phyloP scores from a whole-genome alignment of 2,113 vertebrate genomes.

The Xenus cinereus region DNA sequence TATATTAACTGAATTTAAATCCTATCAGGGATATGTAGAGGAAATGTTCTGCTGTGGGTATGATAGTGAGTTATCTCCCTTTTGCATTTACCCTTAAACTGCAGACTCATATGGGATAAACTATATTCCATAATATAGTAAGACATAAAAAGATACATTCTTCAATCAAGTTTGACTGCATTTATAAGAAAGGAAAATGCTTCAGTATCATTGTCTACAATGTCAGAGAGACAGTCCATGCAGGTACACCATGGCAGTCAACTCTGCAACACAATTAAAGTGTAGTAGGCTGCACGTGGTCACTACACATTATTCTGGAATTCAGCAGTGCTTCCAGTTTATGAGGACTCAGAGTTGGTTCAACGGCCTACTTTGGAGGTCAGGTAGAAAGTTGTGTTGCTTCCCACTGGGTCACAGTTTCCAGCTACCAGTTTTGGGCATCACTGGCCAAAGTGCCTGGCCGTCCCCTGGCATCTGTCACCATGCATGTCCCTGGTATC shows the following conservation, averaged over 20 bases:
- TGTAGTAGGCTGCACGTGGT: not conserved
- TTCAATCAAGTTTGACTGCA: not conserved
- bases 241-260: not conserved
- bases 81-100: not conserved
- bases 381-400: not conserved
- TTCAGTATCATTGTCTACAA: not conserved
- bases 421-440: not conserved
- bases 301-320: not conserved
- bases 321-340: not conserved
- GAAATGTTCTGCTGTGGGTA: conserved; percentile 15
- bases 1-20: conserved; percentile 54
- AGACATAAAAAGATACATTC: not conserved
- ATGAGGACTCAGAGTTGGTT: not conserved
- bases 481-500: not conserved
- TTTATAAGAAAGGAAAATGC: not conserved
- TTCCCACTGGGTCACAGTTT: not conserved
- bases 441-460: not conserved
- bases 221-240: not conserved
- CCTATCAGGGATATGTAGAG: conserved; percentile 10
- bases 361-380: not conserved
- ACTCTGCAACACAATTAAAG: not conserved
- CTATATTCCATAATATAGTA: not conserved
- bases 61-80: conserved; percentile 18
- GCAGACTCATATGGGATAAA: not conserved
- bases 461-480: not conserved